A percentile compares a stretch with the other conserved stretches of the same genome.
phyloP scores from a whole-genome alignment of 2,888 invertebrate species.

The Ichneumon xanthorius region DNA sequence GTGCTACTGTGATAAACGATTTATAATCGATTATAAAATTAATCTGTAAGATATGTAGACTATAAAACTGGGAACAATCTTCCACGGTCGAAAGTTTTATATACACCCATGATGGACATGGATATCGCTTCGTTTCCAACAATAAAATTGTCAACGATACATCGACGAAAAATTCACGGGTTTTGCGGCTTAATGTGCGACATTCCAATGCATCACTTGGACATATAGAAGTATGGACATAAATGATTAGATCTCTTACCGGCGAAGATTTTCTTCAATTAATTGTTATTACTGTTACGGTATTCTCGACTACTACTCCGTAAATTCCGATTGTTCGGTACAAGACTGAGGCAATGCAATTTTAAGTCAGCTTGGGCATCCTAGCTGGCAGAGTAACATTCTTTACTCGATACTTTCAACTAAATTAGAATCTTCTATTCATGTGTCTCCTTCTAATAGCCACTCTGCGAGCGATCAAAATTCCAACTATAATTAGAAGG shows the following conservation, averaged over 20 bases:
- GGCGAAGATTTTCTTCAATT: not conserved
- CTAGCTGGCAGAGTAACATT: no score
- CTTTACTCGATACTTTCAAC: not conserved
- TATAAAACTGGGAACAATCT: constrained; percentile 60
- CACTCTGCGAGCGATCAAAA: constrained; percentile 74
- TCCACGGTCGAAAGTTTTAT: constrained; percentile 46
- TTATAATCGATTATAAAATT: constrained; percentile 54
- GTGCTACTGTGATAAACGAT: constrained; percentile 64
- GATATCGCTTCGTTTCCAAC: constrained; percentile 16
- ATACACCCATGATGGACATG: constrained; percentile 17
- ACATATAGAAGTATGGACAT: not conserved
- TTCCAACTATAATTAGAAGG: constrained; percentile 75
- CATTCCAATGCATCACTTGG: not conserved
- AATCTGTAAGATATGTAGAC: constrained; percentile 55
- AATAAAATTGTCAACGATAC: constrained; percentile 13
- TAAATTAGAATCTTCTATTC: constrained; percentile 79
- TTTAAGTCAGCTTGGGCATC: not conserved
- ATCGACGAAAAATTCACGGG: not conserved
- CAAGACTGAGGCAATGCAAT: not conserved
- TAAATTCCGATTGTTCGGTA: not conserved
- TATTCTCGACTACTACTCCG: not conserved
- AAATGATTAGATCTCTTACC: not conserved
- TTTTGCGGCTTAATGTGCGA: not conserved
- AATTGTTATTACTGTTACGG: not conserved
- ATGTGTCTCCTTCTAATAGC: constrained; percentile 71